phyloP scores from a whole-genome alignment of 2,797 vertebrate genomes.

The Argya squamiceps region DNA sequence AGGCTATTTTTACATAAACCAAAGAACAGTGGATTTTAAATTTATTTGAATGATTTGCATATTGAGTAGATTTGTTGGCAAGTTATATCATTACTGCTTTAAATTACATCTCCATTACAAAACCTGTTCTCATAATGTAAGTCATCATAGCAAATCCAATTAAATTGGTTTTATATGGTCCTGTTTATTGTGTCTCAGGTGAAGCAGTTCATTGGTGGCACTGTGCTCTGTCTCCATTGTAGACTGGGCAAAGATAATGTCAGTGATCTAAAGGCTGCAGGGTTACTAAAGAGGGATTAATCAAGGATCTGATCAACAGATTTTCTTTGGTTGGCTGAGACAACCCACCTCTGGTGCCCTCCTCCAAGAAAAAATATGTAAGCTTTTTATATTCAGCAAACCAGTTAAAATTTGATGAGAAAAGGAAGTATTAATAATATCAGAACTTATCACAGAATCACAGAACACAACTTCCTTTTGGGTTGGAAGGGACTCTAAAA shows the following conservation, averaged over 20 bases:
- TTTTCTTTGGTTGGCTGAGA: neutral
- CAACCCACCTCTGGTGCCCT: neutral
- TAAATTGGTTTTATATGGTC: neutral
- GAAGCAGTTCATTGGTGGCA: neutral
- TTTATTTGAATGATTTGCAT: neutral
- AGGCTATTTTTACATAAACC: neutral
- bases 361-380: neutral
- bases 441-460: neutral
- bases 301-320: neutral
- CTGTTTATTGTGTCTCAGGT: neutral
- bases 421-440: neutral
- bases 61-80: neutral
- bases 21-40: neutral
- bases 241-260: neutral
- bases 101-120: neutral
- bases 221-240: neutral
- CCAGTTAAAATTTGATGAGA: neutral
- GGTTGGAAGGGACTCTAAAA: neutral
- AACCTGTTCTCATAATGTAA: neutral
- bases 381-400: neutral
- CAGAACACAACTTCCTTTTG: neutral
- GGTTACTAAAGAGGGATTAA: neutral
- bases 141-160: neutral
- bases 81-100: neutral
- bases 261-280: neutral